Evolutionary conservation across 2,113 vertebrate genomes (phyloP).

Genomic region (Nothocercus julius): DNA sequence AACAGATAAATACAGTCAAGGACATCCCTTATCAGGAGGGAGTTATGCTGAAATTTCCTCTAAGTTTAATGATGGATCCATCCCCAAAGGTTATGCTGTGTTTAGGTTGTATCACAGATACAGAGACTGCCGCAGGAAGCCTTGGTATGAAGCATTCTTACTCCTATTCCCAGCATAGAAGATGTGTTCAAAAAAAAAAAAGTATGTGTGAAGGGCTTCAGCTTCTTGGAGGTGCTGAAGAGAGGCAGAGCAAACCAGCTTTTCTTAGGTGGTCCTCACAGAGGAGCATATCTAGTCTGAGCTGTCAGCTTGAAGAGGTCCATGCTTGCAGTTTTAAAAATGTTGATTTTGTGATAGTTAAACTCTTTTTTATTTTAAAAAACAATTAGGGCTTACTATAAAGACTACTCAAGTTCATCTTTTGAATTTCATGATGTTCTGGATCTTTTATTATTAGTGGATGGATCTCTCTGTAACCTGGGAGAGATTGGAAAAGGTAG

Average conservation of each 20-base stretch:
- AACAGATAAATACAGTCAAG: slow-evolving; percentile 53
- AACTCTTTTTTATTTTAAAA: background rate
- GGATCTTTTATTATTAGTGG: background rate
- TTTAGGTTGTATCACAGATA: background rate
- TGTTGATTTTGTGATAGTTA: background rate
- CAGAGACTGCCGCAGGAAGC: background rate
- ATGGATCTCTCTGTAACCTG: background rate
- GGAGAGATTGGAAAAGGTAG: background rate
- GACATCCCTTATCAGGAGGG: slow-evolving; percentile 20
- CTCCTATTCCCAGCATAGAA: background rate
- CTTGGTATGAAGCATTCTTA: background rate
- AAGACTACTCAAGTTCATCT: background rate
- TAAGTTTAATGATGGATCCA: background rate
- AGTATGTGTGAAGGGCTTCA: background rate
- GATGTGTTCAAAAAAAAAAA: background rate
- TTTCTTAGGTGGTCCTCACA: background rate
- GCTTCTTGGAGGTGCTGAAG: background rate
- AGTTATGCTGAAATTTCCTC: background rate
- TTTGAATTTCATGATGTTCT: background rate
- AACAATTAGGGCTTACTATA: background rate
- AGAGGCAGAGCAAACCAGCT: background rate
- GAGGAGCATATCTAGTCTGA: background rate
- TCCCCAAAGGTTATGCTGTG: background rate
- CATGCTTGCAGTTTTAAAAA: background rate
- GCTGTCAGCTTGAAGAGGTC: background rate